phyloP scores from a whole-genome alignment of 2,113 vertebrate genomes.

The Pachyramphus minor region DNA sequence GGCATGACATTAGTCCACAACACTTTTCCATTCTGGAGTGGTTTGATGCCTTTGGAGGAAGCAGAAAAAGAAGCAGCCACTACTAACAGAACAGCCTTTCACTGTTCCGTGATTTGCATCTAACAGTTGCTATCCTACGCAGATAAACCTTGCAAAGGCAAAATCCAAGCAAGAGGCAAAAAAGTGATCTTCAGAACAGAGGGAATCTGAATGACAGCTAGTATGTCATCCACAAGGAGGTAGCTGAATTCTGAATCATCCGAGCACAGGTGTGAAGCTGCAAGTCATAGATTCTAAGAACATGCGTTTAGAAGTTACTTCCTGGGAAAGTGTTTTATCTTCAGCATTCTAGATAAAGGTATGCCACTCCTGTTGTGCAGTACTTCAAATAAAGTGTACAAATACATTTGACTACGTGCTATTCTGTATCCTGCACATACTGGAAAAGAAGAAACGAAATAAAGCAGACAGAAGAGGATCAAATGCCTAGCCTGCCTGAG shows the following conservation, averaged over 20 bases:
- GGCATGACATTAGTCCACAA: not conserved
- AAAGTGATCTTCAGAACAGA: not conserved
- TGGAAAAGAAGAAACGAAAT: not conserved
- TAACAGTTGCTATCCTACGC: not conserved
- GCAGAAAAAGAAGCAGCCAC: not conserved
- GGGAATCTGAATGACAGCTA: not conserved
- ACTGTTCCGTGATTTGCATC: not conserved
- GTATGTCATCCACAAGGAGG: not conserved
- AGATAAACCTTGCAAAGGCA: not conserved
- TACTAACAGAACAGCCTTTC: not conserved
- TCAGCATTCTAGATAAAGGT: not conserved
- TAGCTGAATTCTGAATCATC: not conserved
- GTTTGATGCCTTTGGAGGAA: not conserved
- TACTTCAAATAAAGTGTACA: not conserved
- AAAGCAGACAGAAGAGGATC: not conserved
- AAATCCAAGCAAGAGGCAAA: not conserved
- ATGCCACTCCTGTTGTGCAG: not conserved
- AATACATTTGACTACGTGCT: not conserved
- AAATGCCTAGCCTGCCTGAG: not conserved
- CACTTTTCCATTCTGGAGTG: not conserved
- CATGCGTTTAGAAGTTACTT: not conserved
- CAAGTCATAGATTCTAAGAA: not conserved
- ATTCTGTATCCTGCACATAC: not conserved
- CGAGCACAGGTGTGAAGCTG: not conserved
- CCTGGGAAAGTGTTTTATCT: not conserved